These are phyloP conservation scores for Ctenosaura bakeri DNA, from an alignment of 2,797 vertebrate species.

Conservation along the genomic window DNA sequence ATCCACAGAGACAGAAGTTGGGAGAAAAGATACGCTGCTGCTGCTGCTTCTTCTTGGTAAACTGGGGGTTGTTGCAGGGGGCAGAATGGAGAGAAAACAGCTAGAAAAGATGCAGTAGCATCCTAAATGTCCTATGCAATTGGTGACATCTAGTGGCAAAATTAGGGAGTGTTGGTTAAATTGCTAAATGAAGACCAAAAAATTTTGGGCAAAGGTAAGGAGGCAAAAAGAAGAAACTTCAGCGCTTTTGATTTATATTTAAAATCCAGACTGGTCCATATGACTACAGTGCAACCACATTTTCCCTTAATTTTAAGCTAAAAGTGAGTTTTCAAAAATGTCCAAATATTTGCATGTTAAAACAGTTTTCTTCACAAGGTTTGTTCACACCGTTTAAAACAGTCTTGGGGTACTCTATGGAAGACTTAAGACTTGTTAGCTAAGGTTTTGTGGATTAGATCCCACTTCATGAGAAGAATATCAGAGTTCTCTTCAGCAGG, in stretches of 20 bases:
- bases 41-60: not conserved
- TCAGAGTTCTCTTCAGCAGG: not conserved
- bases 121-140: slow-evolving; percentile 46
- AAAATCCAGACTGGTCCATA: not conserved
- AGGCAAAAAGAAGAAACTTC: not conserved
- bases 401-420: not conserved
- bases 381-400: not conserved
- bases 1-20: not conserved
- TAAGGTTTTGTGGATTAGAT: not conserved
- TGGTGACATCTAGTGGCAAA: slow-evolving; percentile 78
- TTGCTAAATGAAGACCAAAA: not conserved
- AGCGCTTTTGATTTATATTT: not conserved
- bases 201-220: too few relatives aligned
- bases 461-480: not conserved
- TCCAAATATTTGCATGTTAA: not conserved
- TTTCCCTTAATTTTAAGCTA: not conserved
- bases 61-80: too few relatives aligned
- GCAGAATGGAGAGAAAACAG: not conserved
- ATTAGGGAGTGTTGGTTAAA: not conserved
- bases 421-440: not conserved
- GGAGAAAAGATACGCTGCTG: not conserved
- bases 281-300: not conserved
- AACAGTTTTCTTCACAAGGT: not conserved
- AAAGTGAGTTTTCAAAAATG: not conserved
- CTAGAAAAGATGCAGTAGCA: slow-evolving; percentile 12